Conservation (phyloP, 2,113 vertebrate genomes). For the Phalacrocorax carbo region DNA sequence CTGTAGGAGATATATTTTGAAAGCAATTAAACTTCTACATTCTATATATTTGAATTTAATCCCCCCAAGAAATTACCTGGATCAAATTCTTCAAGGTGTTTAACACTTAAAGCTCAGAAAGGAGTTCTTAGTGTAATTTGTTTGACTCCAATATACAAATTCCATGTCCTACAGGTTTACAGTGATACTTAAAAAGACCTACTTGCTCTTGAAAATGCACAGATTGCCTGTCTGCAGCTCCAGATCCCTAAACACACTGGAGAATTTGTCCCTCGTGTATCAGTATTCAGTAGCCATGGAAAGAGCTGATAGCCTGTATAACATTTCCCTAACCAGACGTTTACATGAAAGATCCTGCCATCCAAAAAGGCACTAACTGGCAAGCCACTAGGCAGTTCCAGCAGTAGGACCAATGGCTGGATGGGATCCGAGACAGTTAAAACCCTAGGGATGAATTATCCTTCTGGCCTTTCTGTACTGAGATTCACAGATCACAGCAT, state of each 20-base stretch:
- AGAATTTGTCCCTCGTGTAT: background rate
- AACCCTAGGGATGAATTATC: background rate
- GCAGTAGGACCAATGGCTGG: fast-evolving
- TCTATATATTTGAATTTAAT: background rate
- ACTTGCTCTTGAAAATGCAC: background rate
- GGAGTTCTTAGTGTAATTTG: background rate
- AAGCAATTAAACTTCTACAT: background rate
- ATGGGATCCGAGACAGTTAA: background rate
- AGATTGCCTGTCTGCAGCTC: background rate
- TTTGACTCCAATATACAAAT: background rate
- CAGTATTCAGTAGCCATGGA: background rate
- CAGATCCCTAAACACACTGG: background rate
- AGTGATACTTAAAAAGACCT: background rate
- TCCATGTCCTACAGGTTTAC: background rate
- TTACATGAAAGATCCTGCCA: background rate
- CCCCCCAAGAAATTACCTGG: background rate
- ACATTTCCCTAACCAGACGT: background rate
- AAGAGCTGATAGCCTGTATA: background rate
- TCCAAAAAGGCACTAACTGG: background rate
- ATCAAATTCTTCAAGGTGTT: background rate
- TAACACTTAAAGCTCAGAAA: background rate
- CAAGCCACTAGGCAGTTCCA: background rate
- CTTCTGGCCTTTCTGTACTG: background rate
- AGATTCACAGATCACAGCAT: background rate
- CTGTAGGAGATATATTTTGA: background rate